Evolutionary conservation across 1,140 invertebrate species (phyloP).

Genomic region (Polypedilum pembai): DNA sequence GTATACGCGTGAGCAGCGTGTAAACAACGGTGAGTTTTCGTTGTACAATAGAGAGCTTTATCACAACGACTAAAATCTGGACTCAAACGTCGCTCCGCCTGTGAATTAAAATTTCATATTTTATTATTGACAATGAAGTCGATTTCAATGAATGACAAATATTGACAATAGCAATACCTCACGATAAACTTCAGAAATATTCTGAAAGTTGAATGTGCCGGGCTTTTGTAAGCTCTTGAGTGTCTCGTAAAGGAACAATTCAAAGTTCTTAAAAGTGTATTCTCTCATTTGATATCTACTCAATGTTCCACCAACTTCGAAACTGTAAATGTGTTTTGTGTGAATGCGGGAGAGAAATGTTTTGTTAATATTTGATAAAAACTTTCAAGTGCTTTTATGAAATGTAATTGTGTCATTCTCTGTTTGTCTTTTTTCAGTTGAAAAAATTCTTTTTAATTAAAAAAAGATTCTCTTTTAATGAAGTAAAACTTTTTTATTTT

Average conservation of each 20-base stretch:
- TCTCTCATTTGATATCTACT: slow-evolving; percentile 61
- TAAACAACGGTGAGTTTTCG: slow-evolving; percentile 76
- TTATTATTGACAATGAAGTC: neutral
- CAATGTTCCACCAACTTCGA: slow-evolving; percentile 45
- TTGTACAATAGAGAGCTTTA: slow-evolving; percentile 58
- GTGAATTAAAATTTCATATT: neutral
- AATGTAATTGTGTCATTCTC: no score
- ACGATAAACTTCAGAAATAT: slow-evolving; percentile 45
- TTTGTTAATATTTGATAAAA: no score
- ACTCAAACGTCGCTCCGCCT: slow-evolving; percentile 47
- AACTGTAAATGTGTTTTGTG: slow-evolving; percentile 30
- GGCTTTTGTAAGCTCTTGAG: slow-evolving; percentile 67
- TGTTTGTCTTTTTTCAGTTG: no score
- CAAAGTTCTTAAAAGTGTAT: slow-evolving; percentile 77
- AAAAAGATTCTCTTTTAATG: no score
- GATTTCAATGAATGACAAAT: neutral
- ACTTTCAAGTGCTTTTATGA: no score
- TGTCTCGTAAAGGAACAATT: slow-evolving; percentile 86
- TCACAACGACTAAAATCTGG: slow-evolving; percentile 50
- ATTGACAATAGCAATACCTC: slow-evolving; percentile 37
- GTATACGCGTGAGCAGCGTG: slow-evolving; percentile 87
- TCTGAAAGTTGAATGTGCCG: slow-evolving; percentile 46
- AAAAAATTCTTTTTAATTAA: no score
- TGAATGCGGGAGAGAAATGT: no score
- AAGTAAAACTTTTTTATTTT: no score